phyloP scores from a whole-genome alignment of 1,140 invertebrate genomes.

The Lasioglossum albipes region DNA sequence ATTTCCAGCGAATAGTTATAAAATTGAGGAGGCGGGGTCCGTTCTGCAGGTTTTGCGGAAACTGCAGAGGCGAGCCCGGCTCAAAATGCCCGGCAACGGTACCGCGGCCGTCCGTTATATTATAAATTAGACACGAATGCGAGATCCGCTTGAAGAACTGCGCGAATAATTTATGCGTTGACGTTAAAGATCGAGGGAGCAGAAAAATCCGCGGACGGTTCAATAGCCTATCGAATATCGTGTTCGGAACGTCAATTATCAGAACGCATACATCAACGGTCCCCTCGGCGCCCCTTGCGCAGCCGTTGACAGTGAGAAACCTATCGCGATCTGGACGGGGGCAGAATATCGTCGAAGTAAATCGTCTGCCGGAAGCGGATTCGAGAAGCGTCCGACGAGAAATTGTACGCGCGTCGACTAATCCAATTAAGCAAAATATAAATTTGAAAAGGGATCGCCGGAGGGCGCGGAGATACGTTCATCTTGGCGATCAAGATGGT shows the following conservation, averaged over 20 bases:
- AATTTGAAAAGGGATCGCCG: slow-evolving; percentile 1
- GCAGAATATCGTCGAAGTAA: not conserved
- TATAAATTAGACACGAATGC: slow-evolving; percentile 41
- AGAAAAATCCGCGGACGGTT: not conserved
- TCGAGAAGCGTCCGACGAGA: not conserved
- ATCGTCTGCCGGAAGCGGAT: not conserved
- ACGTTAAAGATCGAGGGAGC: not conserved
- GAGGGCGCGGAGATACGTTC: not conserved
- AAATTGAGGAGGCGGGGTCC: not conserved
- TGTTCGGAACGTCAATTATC: slow-evolving; percentile 12
- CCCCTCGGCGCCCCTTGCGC: too few species aligned
- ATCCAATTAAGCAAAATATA: slow-evolving; percentile 14
- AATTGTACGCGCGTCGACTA: not conserved
- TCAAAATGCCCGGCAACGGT: slow-evolving; percentile 28
- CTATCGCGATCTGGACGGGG: not conserved
- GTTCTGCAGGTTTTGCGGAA: not conserved
- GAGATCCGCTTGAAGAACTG: slow-evolving; percentile 27
- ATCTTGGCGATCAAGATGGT: not conserved
- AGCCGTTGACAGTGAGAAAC: not conserved
- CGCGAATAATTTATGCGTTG: slow-evolving; percentile 39
- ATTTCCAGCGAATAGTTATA: too few species aligned
- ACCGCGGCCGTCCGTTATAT: slow-evolving; percentile 15
- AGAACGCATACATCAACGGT: not conserved
- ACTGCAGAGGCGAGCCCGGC: not conserved
- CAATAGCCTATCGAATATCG: slow-evolving; percentile 15